Evolutionary conservation across 2,113 vertebrate species (phyloP).

Genomic region (Chelonoidis abingdonii): DNA sequence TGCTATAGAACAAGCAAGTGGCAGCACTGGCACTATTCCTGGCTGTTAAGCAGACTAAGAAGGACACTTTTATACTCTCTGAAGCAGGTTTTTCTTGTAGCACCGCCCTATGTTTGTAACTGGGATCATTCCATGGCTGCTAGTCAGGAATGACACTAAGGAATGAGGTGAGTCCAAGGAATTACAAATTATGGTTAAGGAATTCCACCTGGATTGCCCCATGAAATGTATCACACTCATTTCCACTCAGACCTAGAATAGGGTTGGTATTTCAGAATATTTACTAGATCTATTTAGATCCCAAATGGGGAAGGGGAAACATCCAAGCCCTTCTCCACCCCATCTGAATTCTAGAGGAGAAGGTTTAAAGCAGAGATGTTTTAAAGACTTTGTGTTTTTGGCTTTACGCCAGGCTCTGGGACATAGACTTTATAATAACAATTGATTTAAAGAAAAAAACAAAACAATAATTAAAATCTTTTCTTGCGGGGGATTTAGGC

Average conservation of each 20-base stretch:
- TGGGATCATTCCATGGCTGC: background rate
- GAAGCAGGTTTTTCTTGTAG: background rate
- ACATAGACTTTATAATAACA: background rate
- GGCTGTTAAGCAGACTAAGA: background rate
- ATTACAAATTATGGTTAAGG: background rate
- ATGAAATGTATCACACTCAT: background rate
- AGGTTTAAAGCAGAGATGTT: background rate
- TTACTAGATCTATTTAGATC: background rate
- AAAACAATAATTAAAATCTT: background rate
- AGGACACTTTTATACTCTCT: background rate
- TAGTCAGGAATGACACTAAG: background rate
- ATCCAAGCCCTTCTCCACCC: background rate
- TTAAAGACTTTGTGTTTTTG: background rate
- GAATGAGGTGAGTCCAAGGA: background rate
- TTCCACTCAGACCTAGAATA: background rate
- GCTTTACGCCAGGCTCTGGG: background rate
- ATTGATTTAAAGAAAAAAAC: background rate
- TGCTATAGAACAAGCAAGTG: conserved; percentile 52
- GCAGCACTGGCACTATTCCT: conserved; percentile 37
- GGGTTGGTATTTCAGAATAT: accelerated
- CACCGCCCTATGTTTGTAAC: background rate
- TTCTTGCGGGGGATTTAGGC: background rate
- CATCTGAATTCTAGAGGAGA: background rate
- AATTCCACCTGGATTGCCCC: background rate
- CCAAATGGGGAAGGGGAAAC: background rate